phyloP scores from a whole-genome alignment of 2,113 vertebrate genomes.

The Labeo rohita region DNA sequence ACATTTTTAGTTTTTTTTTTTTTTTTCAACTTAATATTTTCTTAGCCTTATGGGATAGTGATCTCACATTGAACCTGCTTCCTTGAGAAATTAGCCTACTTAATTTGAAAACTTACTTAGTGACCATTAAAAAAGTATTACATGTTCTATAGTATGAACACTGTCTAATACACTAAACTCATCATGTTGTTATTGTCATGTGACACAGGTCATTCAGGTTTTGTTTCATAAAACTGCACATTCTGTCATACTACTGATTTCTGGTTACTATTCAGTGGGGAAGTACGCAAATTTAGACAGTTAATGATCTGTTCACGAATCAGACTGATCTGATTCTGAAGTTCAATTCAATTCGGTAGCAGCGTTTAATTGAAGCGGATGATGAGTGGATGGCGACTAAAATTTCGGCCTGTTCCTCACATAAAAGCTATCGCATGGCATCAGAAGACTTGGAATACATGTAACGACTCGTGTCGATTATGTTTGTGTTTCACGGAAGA shows the following conservation, averaged over 20 bases:
- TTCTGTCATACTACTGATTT: background rate
- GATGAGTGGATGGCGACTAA: background rate
- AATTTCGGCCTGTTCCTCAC: background rate
- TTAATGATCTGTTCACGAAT: background rate
- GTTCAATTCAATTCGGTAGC: background rate
- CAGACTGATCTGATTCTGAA: background rate
- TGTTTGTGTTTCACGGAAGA: background rate
- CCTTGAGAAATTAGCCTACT: no score
- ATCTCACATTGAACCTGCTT: background rate
- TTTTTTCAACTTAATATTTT: background rate
- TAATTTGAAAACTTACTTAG: background rate
- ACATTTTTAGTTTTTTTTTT: background rate
- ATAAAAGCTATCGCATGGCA: background rate
- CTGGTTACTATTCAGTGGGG: background rate
- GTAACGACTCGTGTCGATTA: background rate
- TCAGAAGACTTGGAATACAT: background rate
- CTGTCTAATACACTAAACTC: background rate
- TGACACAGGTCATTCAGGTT: background rate
- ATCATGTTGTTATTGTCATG: background rate
- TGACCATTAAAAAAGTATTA: background rate
- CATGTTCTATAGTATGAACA: background rate
- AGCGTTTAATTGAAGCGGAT: background rate
- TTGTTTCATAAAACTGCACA: background rate
- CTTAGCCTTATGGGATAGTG: background rate
- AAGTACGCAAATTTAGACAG: background rate